phyloP scores from a whole-genome alignment of 2,888 invertebrate genomes.

The Callyntrura guangdongensis region DNA sequence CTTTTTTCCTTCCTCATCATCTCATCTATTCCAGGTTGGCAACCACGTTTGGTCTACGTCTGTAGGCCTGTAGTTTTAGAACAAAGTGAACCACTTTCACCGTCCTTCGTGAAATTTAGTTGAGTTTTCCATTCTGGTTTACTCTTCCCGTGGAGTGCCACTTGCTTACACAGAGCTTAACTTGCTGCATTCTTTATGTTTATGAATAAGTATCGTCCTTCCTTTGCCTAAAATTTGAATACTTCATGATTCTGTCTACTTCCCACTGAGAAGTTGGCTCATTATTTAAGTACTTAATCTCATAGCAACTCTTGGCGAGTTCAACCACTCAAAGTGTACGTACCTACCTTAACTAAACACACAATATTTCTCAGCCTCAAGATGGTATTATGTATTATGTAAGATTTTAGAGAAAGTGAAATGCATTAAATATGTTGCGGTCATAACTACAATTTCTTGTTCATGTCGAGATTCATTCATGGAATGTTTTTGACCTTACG shows the following conservation, averaged over 20 bases:
- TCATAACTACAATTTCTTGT: background rate
- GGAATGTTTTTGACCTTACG: too few relatives aligned
- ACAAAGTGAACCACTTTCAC: too few relatives aligned
- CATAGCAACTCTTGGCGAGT: constrained; percentile 3
- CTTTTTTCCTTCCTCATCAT: too few relatives aligned
- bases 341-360: background rate
- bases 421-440: background rate
- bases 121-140: background rate
- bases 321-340: background rate
- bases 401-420: constrained; percentile 18
- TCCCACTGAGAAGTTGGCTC: constrained; percentile 60
- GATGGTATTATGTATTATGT: background rate
- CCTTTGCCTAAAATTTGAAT: constrained; percentile 45
- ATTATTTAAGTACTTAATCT: constrained; percentile 71
- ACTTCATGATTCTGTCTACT: constrained; percentile 57
- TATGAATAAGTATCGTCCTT: background rate
- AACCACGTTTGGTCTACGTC: too few relatives aligned
- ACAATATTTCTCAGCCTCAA: background rate
- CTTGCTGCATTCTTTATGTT: background rate
- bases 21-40: too few relatives aligned
- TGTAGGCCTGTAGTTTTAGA: too few relatives aligned
- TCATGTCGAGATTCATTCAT: background rate
- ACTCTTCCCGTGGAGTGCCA: background rate
- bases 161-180: background rate
- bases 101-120: background rate